A percentile compares a stretch with the other conserved stretches of the same genome.
phyloP scores from a whole-genome alignment of 2,888 invertebrate species.

The Pseudococcus longispinus region DNA sequence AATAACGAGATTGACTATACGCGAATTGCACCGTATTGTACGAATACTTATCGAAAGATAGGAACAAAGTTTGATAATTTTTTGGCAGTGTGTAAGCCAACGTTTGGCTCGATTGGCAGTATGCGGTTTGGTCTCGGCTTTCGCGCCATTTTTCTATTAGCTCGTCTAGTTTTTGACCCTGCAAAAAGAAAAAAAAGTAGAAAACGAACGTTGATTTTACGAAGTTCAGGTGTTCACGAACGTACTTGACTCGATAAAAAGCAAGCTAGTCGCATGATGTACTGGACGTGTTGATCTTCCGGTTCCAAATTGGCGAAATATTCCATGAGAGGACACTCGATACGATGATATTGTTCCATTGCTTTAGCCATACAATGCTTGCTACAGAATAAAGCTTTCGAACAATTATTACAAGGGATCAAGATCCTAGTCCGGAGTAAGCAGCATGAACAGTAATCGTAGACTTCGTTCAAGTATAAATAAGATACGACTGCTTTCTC shows the following conservation, averaged over 20 bases:
- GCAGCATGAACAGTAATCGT: slow-evolving; percentile 50
- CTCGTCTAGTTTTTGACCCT: slow-evolving; percentile 49
- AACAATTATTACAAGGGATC: slow-evolving; percentile 50
- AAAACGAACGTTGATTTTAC: background rate
- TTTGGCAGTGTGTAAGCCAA: slow-evolving; percentile 42
- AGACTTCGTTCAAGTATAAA: slow-evolving; percentile 50
- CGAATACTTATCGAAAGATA: slow-evolving; percentile 41
- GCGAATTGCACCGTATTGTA: slow-evolving; percentile 25
- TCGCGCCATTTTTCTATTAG: slow-evolving; percentile 51
- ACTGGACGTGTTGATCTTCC: slow-evolving; percentile 45
- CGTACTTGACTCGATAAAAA: slow-evolving; percentile 47
- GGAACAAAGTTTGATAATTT: slow-evolving; percentile 47
- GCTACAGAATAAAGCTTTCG: slow-evolving; percentile 53
- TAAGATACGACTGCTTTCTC: slow-evolving; percentile 51
- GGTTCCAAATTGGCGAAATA: slow-evolving; percentile 52
- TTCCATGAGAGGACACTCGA: slow-evolving; percentile 55
- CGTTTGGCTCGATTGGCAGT: slow-evolving; percentile 38
- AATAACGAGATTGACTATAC: slow-evolving; percentile 33
- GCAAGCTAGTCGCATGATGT: slow-evolving; percentile 38
- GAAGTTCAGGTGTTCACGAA: background rate
- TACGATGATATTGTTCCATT: slow-evolving; percentile 48
- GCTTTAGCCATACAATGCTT: slow-evolving; percentile 50
- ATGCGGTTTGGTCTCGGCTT: slow-evolving; percentile 6
- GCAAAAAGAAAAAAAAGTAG: background rate
- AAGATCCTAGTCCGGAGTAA: slow-evolving; percentile 32